These are phyloP conservation scores for Hylaeus volcanicus DNA, from an alignment of 1,140 invertebrate species.

Conservation along the genomic window DNA sequence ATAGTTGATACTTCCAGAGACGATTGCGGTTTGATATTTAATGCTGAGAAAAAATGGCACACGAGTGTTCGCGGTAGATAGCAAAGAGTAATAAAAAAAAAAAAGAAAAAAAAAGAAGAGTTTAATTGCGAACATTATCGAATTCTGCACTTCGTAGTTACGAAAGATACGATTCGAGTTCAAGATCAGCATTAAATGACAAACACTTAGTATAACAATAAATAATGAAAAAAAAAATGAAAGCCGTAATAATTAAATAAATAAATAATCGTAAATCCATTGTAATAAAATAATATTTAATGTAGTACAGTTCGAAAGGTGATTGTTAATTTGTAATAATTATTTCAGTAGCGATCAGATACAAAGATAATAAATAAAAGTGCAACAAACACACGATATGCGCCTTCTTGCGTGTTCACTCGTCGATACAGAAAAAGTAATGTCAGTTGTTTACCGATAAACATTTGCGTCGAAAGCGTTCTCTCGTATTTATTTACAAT, in stretches of 20 bases:
- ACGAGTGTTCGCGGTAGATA: constrained; percentile 17
- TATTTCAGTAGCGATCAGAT: constrained; percentile 64
- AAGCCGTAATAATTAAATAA: constrained; percentile 47
- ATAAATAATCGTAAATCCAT: constrained; percentile 58
- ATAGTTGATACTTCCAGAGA: constrained; percentile 52
- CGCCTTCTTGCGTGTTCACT: constrained; percentile 19
- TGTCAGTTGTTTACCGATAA: constrained; percentile 30
- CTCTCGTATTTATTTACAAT: constrained; percentile 53
- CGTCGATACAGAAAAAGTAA: background rate
- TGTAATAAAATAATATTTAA: constrained; percentile 68
- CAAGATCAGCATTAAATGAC: constrained; percentile 52
- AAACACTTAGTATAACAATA: constrained; percentile 49
- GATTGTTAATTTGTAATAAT: constrained; percentile 75
- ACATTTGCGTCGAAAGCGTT: constrained; percentile 39
- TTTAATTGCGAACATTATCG: constrained; percentile 24
- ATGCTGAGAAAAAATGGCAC: constrained; percentile 39
- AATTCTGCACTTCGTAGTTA: background rate
- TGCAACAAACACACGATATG: constrained; percentile 21
- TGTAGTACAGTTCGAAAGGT: constrained; percentile 60
- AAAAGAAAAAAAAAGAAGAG: too few relatives aligned
- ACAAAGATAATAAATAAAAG: constrained; percentile 64
- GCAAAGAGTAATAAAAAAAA: background rate
- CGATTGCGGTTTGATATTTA: constrained; percentile 57
- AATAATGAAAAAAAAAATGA: constrained; percentile 23
- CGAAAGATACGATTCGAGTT: constrained; percentile 1